Evolutionary conservation across 2,113 vertebrate species (phyloP).

Genomic region (Gadus macrocephalus): DNA sequence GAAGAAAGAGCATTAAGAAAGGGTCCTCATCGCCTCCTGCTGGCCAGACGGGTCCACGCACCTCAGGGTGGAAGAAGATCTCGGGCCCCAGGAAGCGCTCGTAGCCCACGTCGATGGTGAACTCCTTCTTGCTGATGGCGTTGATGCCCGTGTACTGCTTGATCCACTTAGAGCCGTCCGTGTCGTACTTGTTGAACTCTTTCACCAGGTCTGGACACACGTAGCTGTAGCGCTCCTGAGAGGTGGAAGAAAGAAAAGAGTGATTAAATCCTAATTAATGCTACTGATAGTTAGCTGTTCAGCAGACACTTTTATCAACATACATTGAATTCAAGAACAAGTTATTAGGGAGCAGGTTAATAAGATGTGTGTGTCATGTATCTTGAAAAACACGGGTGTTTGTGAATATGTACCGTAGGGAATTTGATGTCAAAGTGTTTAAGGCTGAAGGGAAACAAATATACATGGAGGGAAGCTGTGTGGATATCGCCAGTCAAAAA

Average conservation of each 20-base stretch:
- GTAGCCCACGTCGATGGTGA: conserved; percentile 96
- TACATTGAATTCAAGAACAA: too few relatives aligned
- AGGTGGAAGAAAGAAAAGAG: background rate
- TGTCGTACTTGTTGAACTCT: conserved; percentile 98
- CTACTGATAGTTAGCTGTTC: background rate
- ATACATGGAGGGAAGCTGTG: too few relatives aligned
- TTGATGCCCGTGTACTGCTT: conserved; percentile 98
- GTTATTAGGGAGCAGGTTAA: too few relatives aligned
- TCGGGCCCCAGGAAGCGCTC: conserved; percentile 96
- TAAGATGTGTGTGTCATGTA: too few relatives aligned
- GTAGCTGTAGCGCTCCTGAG: conserved; percentile 93
- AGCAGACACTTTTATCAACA: too few relatives aligned
- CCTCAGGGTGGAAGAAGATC: conserved; percentile 99
- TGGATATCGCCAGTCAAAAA: too few relatives aligned
- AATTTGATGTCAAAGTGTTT: too few relatives aligned
- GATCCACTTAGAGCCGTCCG: conserved; percentile 95
- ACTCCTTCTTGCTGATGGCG: conserved; percentile 96
- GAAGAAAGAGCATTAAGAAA: too few relatives aligned
- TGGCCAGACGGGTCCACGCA: conserved; percentile 39
- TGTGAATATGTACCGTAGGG: too few relatives aligned
- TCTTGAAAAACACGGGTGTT: too few relatives aligned
- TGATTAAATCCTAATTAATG: background rate
- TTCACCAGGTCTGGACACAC: conserved; percentile 98
- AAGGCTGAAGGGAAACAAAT: too few relatives aligned
- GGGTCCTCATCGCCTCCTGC: too few relatives aligned